Conservation (phyloP, 2,888 invertebrate genomes). For the Sesia apiformis region DNA sequence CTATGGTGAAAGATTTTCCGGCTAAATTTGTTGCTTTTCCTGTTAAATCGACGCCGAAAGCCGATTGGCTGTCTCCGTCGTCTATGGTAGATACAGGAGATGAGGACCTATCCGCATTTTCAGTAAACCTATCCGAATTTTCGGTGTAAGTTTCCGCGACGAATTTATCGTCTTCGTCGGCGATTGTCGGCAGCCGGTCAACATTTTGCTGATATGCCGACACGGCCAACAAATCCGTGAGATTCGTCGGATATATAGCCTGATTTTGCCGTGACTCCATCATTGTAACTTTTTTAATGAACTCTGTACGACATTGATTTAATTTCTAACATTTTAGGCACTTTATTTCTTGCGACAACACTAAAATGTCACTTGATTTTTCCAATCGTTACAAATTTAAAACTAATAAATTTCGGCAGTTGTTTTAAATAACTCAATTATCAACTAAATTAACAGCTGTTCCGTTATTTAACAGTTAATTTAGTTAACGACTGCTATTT, state of each 20-base stretch:
- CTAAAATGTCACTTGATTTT: slow-evolving; percentile 11
- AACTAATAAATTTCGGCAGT: slow-evolving; percentile 10
- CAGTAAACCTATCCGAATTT: slow-evolving; percentile 25
- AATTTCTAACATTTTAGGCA: slow-evolving; percentile 9
- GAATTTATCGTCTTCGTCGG: slow-evolving; percentile 40
- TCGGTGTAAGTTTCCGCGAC: slow-evolving; percentile 28
- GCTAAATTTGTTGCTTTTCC: slow-evolving; percentile 57
- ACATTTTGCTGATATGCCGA: slow-evolving; percentile 52
- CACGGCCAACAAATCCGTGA: slow-evolving; percentile 47
- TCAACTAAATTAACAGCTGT: slow-evolving; percentile 9
- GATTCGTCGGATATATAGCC: slow-evolving; percentile 46
- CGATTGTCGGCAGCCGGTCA: slow-evolving; percentile 29
- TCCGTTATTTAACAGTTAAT: slow-evolving; percentile 12
- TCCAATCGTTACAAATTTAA: slow-evolving; percentile 14
- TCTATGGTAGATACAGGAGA: slow-evolving; percentile 55
- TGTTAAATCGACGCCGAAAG: slow-evolving; percentile 58
- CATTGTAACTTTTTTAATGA: slow-evolving; percentile 22
- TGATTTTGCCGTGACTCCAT: slow-evolving; percentile 50
- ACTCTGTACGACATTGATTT: not conserved
- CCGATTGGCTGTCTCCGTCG: slow-evolving; percentile 52
- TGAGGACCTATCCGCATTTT: slow-evolving; percentile 32
- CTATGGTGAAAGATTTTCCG: slow-evolving; percentile 89
- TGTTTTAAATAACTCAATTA: slow-evolving; percentile 8
- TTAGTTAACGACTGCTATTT: slow-evolving; percentile 7
- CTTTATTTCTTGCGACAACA: slow-evolving; percentile 18